Evolutionary conservation across 2,113 vertebrate genomes (phyloP).

Genomic region (Lophotis ruficrista): DNA sequence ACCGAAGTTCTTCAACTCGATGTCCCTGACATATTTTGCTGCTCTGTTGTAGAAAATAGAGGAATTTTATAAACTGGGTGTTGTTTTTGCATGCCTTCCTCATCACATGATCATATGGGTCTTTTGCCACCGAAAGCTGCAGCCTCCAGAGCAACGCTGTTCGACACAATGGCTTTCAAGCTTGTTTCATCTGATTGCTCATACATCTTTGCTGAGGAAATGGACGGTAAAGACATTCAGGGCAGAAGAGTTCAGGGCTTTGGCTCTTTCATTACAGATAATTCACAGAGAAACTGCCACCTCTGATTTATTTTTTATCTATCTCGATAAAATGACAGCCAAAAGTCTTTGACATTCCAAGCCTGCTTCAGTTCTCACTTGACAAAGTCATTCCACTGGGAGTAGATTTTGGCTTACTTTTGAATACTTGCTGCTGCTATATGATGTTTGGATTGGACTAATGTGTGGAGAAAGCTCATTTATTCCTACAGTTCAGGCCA

Average conservation of each 20-base stretch:
- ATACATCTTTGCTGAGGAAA: slow-evolving; percentile 32
- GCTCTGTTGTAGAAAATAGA: background rate
- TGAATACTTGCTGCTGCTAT: background rate
- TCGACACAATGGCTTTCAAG: slow-evolving; percentile 16
- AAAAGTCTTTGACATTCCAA: slow-evolving; percentile 39
- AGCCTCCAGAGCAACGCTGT: background rate
- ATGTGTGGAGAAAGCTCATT: background rate
- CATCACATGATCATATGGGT: background rate
- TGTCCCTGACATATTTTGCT: background rate
- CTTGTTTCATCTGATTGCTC: slow-evolving; percentile 40
- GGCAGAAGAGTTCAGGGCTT: slow-evolving; percentile 38
- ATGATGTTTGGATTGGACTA: slow-evolving; percentile 22
- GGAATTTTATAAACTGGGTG: background rate
- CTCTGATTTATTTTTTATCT: slow-evolving; percentile 54
- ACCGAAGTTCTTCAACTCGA: background rate
- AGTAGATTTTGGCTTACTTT: slow-evolving; percentile 23
- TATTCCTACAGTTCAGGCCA: slow-evolving; percentile 1
- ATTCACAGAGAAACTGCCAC: slow-evolving; percentile 46
- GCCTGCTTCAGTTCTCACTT: slow-evolving; percentile 22
- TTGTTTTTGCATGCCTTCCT: background rate
- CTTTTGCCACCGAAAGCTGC: background rate
- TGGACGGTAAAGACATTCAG: slow-evolving; percentile 11
- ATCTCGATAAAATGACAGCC: slow-evolving; percentile 46
- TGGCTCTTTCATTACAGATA: slow-evolving; percentile 59
- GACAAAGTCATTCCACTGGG: slow-evolving; percentile 26